Base-by-base conservation (phyloP, 2,888 invertebrate genomes). In the Phorcus lineatus region DNA sequence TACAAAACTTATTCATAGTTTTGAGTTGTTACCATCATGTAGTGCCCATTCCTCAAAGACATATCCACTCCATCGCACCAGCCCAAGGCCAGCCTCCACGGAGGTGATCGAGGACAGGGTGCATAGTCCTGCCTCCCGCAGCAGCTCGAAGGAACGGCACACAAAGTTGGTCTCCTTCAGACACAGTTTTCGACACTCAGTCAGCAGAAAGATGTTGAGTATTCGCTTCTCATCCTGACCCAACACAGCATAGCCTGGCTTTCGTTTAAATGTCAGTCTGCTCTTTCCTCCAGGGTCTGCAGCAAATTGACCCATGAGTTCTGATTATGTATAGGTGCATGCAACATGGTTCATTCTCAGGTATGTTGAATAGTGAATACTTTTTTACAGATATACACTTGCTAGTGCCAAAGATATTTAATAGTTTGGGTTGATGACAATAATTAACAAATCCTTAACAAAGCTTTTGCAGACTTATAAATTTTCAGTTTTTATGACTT, bases 271-370 rank as follows among this genome's bases (percentile, higher is more conserved):
- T 0, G 67, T 79, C 22, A 86, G 54, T 1, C 85, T 85, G 55
- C 82, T 81, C 40, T 85, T 86, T 17, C 82, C 81, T 77, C 88
- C 87, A n/a, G 87, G 88, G 81, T 86, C 88, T 88, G 80, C 13
- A 76, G 76, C 11, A 78, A 9, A 70, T n/a, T n/a, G n/a, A n/a
- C n/a, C n/a, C n/a, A n/a, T n/a, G n/a, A n/a, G n/a, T n/a, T n/a
- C n/a, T n/a, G n/a, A n/a, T n/a, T n/a, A n/a, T n/a, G n/a, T n/a
- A n/a, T n/a, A n/a, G n/a, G n/a, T n/a, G n/a, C n/a, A n/a, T n/a
- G n/a, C n/a, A n/a, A n/a, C n/a, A n/a, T n/a, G n/a, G n/a, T n/a
- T n/a, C n/a, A n/a, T n/a, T n/a, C n/a, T n/a, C n/a, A n/a, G n/a
- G n/a, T n/a, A n/a, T n/a, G n/a, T n/a, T n/a, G n/a, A n/a, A n/a